phyloP scores from a whole-genome alignment of 2,888 invertebrate genomes.

The Drosophila borborema region DNA sequence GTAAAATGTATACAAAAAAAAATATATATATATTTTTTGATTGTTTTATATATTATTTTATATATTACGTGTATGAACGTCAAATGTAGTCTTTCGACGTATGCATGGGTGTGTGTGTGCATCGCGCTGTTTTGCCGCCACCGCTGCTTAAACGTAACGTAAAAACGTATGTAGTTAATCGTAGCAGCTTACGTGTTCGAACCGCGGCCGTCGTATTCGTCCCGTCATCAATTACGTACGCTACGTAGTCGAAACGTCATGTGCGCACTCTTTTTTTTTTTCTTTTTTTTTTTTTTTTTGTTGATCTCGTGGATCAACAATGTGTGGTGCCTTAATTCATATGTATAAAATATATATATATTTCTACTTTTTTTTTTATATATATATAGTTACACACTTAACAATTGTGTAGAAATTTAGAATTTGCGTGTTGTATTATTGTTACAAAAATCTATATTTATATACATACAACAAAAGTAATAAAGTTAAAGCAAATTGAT shows the following conservation, averaged over 20 bases:
- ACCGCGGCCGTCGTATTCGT: constrained; percentile 14
- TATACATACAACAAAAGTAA: constrained; percentile 32
- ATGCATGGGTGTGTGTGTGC: constrained; percentile 35
- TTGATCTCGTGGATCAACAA: constrained; percentile 18
- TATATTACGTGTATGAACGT: constrained; percentile 51
- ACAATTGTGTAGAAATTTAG: constrained; percentile 55
- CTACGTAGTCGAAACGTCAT: constrained; percentile 50
- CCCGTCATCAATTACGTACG: constrained; percentile 29
- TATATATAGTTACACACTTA: constrained; percentile 57
- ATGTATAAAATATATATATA: constrained; percentile 16
- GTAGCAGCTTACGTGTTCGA: constrained; percentile 36
- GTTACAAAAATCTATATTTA: constrained; percentile 36
- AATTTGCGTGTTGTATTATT: constrained; percentile 68
- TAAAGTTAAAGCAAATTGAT: constrained; percentile 20
- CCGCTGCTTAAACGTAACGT: constrained; percentile 52
- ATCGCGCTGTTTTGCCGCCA: constrained; percentile 63
- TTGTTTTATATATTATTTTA: constrained; percentile 28
- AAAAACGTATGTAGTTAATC: constrained; percentile 38
- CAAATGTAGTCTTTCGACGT: constrained; percentile 47
- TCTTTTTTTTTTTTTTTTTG: constrained; percentile 31
- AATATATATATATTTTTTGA: constrained; percentile 21
- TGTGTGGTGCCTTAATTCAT: constrained; percentile 17
- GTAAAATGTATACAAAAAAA: constrained; percentile 14
- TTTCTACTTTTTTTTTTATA: constrained; percentile 33
- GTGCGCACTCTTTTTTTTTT: constrained; percentile 17